Base-by-base conservation (phyloP, 1,140 invertebrate genomes). In the Delia radicum region DNA sequence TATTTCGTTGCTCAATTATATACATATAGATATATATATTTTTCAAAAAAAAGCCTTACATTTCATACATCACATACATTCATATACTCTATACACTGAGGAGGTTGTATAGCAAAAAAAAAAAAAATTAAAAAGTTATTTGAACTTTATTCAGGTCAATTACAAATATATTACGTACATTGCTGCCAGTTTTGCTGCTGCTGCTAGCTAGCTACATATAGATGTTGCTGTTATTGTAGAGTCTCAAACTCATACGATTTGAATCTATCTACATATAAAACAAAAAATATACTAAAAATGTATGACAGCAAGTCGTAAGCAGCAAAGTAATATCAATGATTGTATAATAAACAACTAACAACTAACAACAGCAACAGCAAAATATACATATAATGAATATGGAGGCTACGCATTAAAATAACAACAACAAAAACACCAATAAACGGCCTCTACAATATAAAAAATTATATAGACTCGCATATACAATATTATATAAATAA, bases 71-170 rank as follows among this genome's bases (percentile, higher is more conserved):
- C 18, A 48, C 15, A 55, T 55, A 55, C 48, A 5, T 55, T 21
- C 48, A 55, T 55, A 42, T 42, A 13, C n/a, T n/a, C n/a, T 37
- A 37, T 42, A 42, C 7, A 42, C 3, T 15, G 37, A 42, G 37
- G 37, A 42, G 37, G n/a, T 42, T 10, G n/a, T 10, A 13, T 18
- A 55, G 21, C 42, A 48, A 48, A 10, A 48, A 55, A 55, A n/a
- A n/a, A 15, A 55, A 55, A 33, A 37, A n/a, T n/a, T n/a, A 21
- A 55, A 55, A 55, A 79, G 82, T 82, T 82, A 82, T 83, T 83
- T 83, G 82, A 84, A 84, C 82, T 84, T 83, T 84, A 84, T 84
- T 84, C 82, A 84, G 82, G 82, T 84, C 82, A 84, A 83, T 83
- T 84, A 83, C 82, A 84, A 84, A 84, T 83, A 84, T 80, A 83